Percentiles rank a stretch among this genome's conserved stretches.
These are phyloP conservation scores for Bursaphelenchus okinawaensis DNA, from an alignment of 2,888 invertebrate genomes.

Conservation along the genomic window DNA sequence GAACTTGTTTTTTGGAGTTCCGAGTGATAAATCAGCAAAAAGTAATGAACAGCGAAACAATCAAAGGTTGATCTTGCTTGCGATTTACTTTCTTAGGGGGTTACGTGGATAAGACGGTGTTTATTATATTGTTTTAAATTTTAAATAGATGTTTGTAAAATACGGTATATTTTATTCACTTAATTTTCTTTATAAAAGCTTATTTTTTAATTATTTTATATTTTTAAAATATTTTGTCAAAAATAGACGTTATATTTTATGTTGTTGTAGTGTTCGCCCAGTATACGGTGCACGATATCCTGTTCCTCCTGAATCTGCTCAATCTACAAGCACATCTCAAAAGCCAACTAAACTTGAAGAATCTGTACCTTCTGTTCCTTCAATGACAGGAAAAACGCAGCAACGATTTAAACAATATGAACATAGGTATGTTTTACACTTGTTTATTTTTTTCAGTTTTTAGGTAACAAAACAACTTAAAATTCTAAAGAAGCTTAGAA, in stretches of 20 bases:
- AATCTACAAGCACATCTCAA: conserved; percentile 21
- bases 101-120: too few relatives aligned
- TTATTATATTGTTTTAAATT: too few relatives aligned
- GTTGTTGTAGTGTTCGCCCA: conserved; percentile 47
- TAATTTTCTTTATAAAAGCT: too few relatives aligned
- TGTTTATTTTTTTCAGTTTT: conserved; percentile 3
- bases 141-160: too few relatives aligned
- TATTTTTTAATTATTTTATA: too few relatives aligned
- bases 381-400: conserved; percentile 27
- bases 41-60: too few relatives aligned
- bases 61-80: too few relatives aligned
- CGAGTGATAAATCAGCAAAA: too few relatives aligned
- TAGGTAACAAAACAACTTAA: too few relatives aligned
- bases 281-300: conserved; percentile 57
- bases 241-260: not conserved
- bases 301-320: conserved; percentile 27
- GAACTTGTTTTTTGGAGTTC: conserved; percentile 3
- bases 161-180: too few relatives aligned
- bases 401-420: conserved; percentile 51
- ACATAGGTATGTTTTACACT: conserved; percentile 40
- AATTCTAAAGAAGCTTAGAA: too few relatives aligned
- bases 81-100: too few relatives aligned
- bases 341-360: conserved; percentile 6
- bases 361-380: not conserved
- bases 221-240: not conserved